Base-by-base conservation (phyloP, 1,140 invertebrate species). In the Cotesia chilonis region DNA sequence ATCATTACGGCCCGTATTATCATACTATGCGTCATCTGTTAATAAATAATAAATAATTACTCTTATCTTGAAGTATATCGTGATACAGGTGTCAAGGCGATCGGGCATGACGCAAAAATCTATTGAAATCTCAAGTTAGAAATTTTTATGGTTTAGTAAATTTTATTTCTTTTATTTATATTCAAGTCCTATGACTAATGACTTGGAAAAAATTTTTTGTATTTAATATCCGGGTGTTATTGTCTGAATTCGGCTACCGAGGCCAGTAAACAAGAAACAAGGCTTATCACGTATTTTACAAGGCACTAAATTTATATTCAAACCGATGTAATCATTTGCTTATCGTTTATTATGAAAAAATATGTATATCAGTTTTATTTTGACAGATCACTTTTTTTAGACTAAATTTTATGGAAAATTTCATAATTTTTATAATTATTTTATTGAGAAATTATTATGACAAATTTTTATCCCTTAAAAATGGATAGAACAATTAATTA, bases 11-110 rank as follows among this genome's bases (percentile, higher is more conserved):
- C 38, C 60, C 7, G 55, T 67, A 38, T 4, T 37, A 4, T 20
- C 20, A 47, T 63, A 60, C 52, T 37, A 52, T 74, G 76, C 36
- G 72, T 52, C 36, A 41, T 12, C 9, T 12, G 41, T 14, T 37
- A 47, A n/a, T 14, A 6, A 38, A 63, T 28, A 28, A 28, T 28
- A 9, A 38, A 63, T 63, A 37, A n/a, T 63, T 37, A 37, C 57
- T 4, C 54, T 68, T 55, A 68, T 68, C 66, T 9, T 7, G 20
- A 41, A 68, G 54, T 68, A 10, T 14, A 41, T 41, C 28, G 36
- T 37, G 60, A 36, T 14, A 20, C 41, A 14, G 51, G 20, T 54
- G 66, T 37, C 52, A 68, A 41, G 66, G 20, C 7, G 54, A 52
- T 17, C 28, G 4, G 20, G 36, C 10, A 63, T 38, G 60, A 66